Percentiles rank a stretch among this genome's conserved stretches.
phyloP scores from a whole-genome alignment of 2,888 invertebrate species.

The Hypomecis punctinalis region DNA sequence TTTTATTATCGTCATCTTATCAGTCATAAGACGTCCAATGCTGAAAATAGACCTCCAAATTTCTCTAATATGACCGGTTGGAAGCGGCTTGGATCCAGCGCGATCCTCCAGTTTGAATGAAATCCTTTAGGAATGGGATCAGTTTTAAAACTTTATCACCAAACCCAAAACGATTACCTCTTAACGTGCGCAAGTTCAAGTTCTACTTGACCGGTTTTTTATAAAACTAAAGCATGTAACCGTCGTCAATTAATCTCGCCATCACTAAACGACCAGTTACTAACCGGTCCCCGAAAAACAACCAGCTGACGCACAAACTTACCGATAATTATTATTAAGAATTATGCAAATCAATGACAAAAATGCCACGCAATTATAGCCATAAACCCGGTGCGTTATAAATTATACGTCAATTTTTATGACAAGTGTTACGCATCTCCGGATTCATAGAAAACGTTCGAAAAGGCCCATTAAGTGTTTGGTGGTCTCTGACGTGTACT shows the following conservation, averaged over 20 bases:
- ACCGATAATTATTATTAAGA: conserved; percentile 5
- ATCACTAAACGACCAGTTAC: conserved; percentile 2
- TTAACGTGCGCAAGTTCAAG: too few relatives aligned
- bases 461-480: not conserved
- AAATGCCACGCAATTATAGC: conserved; percentile 16
- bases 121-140: not conserved
- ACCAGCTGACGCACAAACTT: conserved; percentile 13
- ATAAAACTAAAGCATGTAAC: not conserved
- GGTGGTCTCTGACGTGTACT: too few relatives aligned
- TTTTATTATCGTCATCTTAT: too few relatives aligned
- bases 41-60: too few relatives aligned
- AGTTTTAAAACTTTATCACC: too few relatives aligned
- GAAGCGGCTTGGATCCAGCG: too few relatives aligned
- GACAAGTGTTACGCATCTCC: not conserved
- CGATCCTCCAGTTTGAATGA: too few relatives aligned
- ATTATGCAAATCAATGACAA: conserved; percentile 15
- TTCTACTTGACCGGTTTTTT: too few relatives aligned
- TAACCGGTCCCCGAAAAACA: conserved; percentile 17
- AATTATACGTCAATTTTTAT: conserved; percentile 17
- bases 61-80: too few relatives aligned
- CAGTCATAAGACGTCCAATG: too few relatives aligned
- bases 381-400: conserved; percentile 21
- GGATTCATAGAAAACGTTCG: not conserved
- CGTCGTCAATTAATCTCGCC: not conserved
- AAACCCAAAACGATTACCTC: too few relatives aligned